Conservation (phyloP, 1,140 invertebrate genomes). For the Lordiphosa mommai region DNA sequence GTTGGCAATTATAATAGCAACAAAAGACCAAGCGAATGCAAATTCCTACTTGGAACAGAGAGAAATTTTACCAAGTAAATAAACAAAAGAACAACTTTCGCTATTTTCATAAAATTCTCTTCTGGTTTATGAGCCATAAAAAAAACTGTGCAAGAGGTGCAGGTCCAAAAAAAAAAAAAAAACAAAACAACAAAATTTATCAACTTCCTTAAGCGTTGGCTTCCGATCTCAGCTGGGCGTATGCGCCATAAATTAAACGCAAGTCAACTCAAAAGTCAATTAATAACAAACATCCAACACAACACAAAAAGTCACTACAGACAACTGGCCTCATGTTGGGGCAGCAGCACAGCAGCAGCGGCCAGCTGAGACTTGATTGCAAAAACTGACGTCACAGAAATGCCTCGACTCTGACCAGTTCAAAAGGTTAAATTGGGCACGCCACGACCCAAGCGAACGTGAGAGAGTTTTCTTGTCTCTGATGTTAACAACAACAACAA, state of each 20-base stretch:
- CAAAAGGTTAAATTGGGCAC: conserved; percentile 63
- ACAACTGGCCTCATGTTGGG: conserved; percentile 12
- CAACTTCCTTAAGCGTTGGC: conserved; percentile 60
- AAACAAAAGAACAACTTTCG: conserved; percentile 30
- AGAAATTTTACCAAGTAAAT: conserved; percentile 25
- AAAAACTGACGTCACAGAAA: conserved; percentile 43
- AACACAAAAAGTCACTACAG: conserved; percentile 20
- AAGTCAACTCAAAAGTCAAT: conserved; percentile 76
- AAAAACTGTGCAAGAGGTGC: conserved; percentile 37
- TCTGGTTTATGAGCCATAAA: conserved; percentile 69
- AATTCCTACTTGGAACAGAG: conserved; percentile 32
- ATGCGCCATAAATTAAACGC: conserved; percentile 71
- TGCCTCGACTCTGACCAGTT: conserved; percentile 42
- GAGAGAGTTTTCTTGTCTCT: conserved; percentile 41
- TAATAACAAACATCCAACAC: conserved; percentile 53
- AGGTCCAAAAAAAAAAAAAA: too few species aligned
- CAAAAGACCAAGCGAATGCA: conserved; percentile 36
- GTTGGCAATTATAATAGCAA: conserved; percentile 59
- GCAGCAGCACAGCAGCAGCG: conserved; percentile 14
- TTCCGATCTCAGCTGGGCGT: conserved; percentile 68
- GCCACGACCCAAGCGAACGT: conserved; percentile 36
- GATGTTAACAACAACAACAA: too few species aligned
- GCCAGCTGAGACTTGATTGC: neutral
- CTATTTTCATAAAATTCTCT: conserved; percentile 3
- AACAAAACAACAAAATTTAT: conserved; percentile 34